Percentiles rank a stretch among this genome's conserved stretches.
phyloP scores from a whole-genome alignment of 2,113 vertebrate genomes.

The Hydrolagus affinis region DNA sequence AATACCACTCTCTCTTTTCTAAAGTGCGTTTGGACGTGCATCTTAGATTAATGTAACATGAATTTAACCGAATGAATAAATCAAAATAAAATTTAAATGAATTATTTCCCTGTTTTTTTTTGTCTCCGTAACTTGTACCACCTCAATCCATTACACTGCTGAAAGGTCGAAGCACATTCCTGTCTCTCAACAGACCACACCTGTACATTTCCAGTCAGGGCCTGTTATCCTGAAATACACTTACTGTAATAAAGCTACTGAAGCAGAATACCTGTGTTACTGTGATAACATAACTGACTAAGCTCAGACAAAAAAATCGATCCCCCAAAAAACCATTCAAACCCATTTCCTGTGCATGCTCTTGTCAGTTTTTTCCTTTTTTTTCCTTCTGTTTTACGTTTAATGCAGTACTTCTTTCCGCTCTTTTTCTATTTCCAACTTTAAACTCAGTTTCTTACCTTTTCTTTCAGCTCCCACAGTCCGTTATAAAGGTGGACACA shows the following conservation, averaged over 20 bases:
- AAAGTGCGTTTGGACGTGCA: slow-evolving; percentile 39
- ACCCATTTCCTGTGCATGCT: background rate
- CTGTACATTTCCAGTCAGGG: background rate
- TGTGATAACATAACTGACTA: background rate
- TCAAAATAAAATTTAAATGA: background rate
- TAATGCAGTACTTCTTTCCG: no score
- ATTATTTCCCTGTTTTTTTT: background rate
- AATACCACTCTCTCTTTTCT: slow-evolving; percentile 35
- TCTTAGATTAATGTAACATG: background rate
- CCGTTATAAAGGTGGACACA: no score
- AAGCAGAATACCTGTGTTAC: background rate
- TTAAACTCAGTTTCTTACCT: no score
- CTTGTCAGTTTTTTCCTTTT: background rate
- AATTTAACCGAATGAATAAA: background rate
- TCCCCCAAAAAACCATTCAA: background rate
- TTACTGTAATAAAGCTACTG: background rate
- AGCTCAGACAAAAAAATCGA: background rate
- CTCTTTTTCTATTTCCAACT: no score
- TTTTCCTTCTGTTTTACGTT: background rate
- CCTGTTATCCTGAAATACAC: background rate
- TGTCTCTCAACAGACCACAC: background rate
- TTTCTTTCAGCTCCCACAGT: no score
- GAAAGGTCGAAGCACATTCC: background rate
- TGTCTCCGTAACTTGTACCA: background rate
- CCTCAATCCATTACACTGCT: background rate